Evolutionary conservation across 2,797 vertebrate species (phyloP).

Genomic region (Selene dorsalis): DNA sequence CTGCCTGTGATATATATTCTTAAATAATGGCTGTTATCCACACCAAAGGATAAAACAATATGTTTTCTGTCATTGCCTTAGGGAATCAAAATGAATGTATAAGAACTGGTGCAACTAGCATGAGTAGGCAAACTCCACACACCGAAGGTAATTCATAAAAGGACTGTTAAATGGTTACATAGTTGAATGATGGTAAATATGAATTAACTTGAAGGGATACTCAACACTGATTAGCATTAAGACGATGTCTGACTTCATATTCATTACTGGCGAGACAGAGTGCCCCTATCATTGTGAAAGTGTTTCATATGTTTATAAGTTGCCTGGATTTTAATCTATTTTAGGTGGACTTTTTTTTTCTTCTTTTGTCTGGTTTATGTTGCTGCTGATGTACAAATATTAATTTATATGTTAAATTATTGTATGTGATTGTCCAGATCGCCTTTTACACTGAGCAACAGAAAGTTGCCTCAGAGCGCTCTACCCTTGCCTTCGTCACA

Average conservation of each 20-base stretch:
- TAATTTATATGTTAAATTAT: slow-evolving; percentile 43
- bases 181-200: slow-evolving; percentile 32
- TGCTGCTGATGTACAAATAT: slow-evolving; percentile 53
- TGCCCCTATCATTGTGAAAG: slow-evolving; percentile 37
- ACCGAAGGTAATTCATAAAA: slow-evolving; percentile 25
- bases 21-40: slow-evolving; percentile 85
- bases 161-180: slow-evolving; percentile 36
- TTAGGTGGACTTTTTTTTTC: background rate
- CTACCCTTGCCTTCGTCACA: slow-evolving; percentile 38
- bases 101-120: slow-evolving; percentile 83
- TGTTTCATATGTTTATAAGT: slow-evolving; percentile 22
- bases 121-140: slow-evolving; percentile 27
- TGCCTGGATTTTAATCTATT: slow-evolving; percentile 39
- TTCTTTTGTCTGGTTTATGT: slow-evolving; percentile 35
- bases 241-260: slow-evolving; percentile 53
- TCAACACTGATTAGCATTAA: slow-evolving; percentile 44
- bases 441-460: slow-evolving; percentile 48
- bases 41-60: slow-evolving; percentile 89
- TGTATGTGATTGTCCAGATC: slow-evolving; percentile 33
- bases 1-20: slow-evolving; percentile 68
- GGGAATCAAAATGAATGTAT: slow-evolving; percentile 91
- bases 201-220: slow-evolving; percentile 44
- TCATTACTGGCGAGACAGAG: slow-evolving; percentile 32
- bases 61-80: slow-evolving; percentile 80
- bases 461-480: slow-evolving; percentile 41